These are phyloP conservation scores for Hyperoplus lanceolatus DNA, from an alignment of 2,797 vertebrate species.

Conservation along the genomic window DNA sequence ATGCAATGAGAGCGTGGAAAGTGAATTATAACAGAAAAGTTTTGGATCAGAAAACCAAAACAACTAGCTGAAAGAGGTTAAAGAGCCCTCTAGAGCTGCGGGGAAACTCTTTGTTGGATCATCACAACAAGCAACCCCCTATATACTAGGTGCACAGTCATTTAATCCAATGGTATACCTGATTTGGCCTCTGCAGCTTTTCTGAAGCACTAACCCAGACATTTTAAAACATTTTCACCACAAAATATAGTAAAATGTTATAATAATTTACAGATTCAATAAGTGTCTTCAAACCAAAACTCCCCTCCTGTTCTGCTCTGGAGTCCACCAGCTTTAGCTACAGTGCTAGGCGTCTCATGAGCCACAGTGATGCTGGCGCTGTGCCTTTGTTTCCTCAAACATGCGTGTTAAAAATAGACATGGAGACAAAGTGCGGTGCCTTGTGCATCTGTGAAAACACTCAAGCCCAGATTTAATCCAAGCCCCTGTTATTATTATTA, in stretches of 20 bases:
- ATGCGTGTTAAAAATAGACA: slow-evolving; percentile 77
- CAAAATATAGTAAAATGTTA: background rate
- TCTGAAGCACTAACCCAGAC: background rate
- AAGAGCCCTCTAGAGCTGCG: background rate
- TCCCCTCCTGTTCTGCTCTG: background rate
- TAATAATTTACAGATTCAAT: slow-evolving; percentile 25
- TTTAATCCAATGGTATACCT: background rate
- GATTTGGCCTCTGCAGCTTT: background rate
- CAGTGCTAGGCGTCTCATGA: slow-evolving; percentile 59
- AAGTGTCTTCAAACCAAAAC: slow-evolving; percentile 12
- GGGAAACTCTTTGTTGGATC: background rate
- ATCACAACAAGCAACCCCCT: background rate
- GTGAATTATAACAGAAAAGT: background rate
- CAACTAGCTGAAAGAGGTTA: background rate
- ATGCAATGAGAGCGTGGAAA: background rate
- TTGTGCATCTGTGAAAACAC: slow-evolving; percentile 60
- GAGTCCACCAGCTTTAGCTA: slow-evolving; percentile 52
- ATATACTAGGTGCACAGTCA: background rate
- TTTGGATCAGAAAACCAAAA: background rate
- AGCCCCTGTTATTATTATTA: slow-evolving; percentile 58
- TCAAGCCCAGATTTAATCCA: slow-evolving; percentile 61
- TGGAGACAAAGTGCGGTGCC: slow-evolving; percentile 67
- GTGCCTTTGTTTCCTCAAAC: slow-evolving; percentile 67
- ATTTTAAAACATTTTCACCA: background rate
- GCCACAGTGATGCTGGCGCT: slow-evolving; percentile 71